Evolutionary conservation across 2,797 vertebrate species (phyloP).

Genomic region (Pyrocephalus nanus): DNA sequence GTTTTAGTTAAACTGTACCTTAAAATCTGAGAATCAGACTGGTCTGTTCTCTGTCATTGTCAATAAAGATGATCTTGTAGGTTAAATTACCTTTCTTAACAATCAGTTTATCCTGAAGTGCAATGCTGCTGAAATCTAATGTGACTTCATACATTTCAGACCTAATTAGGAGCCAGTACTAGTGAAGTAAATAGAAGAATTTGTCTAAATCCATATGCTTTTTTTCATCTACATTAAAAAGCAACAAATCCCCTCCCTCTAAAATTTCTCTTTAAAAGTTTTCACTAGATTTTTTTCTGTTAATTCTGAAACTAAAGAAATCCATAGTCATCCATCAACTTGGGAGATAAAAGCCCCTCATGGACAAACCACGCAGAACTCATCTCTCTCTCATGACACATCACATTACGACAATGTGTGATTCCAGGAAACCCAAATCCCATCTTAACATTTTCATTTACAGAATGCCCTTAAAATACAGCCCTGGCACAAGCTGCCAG

Average conservation of each 20-base stretch:
- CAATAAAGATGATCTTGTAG: neutral
- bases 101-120: neutral
- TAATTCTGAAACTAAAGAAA: neutral
- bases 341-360: neutral
- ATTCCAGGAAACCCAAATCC: neutral
- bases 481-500: neutral
- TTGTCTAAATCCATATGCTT: neutral
- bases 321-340: neutral
- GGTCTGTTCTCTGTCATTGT: neutral
- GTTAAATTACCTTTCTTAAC: neutral
- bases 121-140: neutral
- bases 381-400: neutral
- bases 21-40: neutral
- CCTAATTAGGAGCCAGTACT: neutral
- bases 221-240: neutral
- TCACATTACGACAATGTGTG: neutral
- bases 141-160: neutral
- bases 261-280: neutral
- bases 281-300: neutral
- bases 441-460: neutral
- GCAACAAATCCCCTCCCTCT: neutral
- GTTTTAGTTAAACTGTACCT: neutral
- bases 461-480: neutral
- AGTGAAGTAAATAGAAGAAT: neutral
- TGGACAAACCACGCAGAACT: neutral